phyloP scores from a whole-genome alignment of 1,140 invertebrate genomes.

The Chymomyza costata region DNA sequence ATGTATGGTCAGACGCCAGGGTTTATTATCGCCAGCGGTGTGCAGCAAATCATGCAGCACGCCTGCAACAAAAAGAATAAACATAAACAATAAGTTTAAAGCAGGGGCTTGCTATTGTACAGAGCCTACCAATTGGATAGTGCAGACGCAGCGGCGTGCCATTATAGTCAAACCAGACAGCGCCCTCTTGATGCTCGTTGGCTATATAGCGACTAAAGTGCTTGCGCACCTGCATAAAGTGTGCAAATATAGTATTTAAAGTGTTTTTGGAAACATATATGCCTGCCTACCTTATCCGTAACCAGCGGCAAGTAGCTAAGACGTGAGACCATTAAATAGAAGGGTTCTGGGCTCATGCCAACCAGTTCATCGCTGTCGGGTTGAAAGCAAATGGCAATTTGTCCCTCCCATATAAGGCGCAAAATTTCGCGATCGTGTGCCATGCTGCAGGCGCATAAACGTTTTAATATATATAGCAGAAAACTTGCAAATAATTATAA shows the following conservation, averaged over 20 bases:
- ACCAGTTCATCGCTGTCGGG: slow-evolving; percentile 91
- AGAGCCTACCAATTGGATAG: slow-evolving; percentile 88
- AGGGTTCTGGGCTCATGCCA: slow-evolving; percentile 92
- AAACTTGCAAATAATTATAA: no score
- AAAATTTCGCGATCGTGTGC: slow-evolving; percentile 94
- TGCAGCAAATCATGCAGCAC: slow-evolving; percentile 90
- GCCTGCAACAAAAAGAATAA: no score
- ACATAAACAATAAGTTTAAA: not conserved
- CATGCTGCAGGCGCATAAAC: slow-evolving; percentile 82
- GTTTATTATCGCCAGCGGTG: slow-evolving; percentile 84
- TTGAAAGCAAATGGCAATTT: slow-evolving; percentile 93
- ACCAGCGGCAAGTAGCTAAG: slow-evolving; percentile 97
- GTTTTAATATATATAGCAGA: slow-evolving; percentile 23
- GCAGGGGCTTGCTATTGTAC: no score
- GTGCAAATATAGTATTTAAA: not conserved
- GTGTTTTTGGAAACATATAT: no score
- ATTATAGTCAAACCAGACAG: slow-evolving; percentile 97
- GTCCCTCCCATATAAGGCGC: slow-evolving; percentile 96
- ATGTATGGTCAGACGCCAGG: slow-evolving; percentile 96
- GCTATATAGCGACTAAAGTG: slow-evolving; percentile 91
- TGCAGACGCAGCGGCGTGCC: slow-evolving; percentile 96
- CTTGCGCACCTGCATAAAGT: slow-evolving; percentile 83
- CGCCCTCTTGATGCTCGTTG: slow-evolving; percentile 87
- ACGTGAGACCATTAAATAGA: slow-evolving; percentile 96
- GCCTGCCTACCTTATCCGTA: slow-evolving; percentile 88